Evolutionary conservation across 2,113 vertebrate genomes (phyloP), one percentile per base, ranked within the genome.

Genomic region (Tyrannus savana): DNA sequence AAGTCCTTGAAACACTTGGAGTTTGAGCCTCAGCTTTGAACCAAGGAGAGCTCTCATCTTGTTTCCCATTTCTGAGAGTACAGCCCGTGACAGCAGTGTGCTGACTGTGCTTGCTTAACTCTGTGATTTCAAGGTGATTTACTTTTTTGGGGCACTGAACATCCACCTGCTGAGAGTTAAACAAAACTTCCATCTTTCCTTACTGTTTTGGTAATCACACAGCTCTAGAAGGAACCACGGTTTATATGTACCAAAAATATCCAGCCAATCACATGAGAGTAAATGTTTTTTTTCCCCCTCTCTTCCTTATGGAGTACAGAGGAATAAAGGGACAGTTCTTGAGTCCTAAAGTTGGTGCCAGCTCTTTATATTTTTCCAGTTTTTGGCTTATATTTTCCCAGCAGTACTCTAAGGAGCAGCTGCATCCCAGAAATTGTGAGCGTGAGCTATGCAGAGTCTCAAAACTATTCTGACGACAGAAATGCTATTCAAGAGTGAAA

Each of bases 71-170:
- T 60, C 75, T 62, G 53, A 80, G 75, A 68, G 66, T 28, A 72
- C 44, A 79, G 53, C 30, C 81, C 4, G 0, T 68, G 75, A 83
- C 88, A 90, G 85, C 78, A 53, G 37, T 1, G 55, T 73, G 75
- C 50, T 93, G 88, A 53, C 67, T 58, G 28, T 12, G 71, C 67
- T 75, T 33, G 46, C 60, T 62, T 37, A 85, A 73, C 53, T 44
- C 85, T 49, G 60, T 19, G 67, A 86, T 77, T 94, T 88, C 90
- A 95, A 93, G 88, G 89, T 69, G 89, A 90, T 83, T 79, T 87
- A 84, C 28, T 41, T 72, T 82, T 84, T 37, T 1, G 24, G 69
- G 75, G 58, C 78, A 88, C 8, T 44, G 62, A 25, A 85, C n/a
- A 68, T 19, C 50, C 46, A 66, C 78, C 79, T 69, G 41, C 85